Conservation (phyloP, 2,113 vertebrate species). For the Psilopsiagon aymara region DNA sequence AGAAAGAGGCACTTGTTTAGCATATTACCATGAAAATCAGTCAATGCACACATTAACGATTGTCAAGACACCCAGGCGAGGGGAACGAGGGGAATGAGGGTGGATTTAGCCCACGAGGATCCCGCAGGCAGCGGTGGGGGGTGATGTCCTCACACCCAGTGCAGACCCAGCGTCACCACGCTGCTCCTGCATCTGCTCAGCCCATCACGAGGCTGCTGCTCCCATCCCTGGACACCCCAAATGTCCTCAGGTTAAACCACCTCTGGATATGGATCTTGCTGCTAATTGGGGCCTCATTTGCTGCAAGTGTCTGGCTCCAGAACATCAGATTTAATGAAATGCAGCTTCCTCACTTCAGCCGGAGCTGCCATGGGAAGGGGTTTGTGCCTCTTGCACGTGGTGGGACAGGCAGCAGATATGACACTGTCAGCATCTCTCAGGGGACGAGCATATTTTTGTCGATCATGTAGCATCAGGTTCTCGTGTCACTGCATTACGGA, state of each 20-base stretch:
- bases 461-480: conserved; percentile 57
- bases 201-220: accelerated
- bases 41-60: background rate
- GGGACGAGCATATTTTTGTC: conserved; percentile 14
- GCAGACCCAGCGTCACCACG: background rate
- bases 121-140: background rate
- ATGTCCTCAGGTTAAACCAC: background rate
- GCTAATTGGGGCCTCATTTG: conserved; percentile 40
- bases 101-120: background rate
- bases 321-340: conserved; percentile 42
- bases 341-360: background rate
- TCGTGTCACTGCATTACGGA: conserved; percentile 15
- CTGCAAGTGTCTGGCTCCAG: conserved; percentile 59
- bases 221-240: background rate
- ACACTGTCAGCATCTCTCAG: conserved; percentile 38
- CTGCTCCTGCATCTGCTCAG: background rate
- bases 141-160: background rate
- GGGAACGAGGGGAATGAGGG: conserved; percentile 19
- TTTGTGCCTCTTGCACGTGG: background rate
- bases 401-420: background rate
- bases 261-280: background rate
- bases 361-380: background rate
- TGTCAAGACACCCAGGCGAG: background rate
- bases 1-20: conserved; percentile 46
- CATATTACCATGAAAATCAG: conserved; percentile 54